phyloP scores from a whole-genome alignment of 2,113 vertebrate species.

The Struthio camelus region DNA sequence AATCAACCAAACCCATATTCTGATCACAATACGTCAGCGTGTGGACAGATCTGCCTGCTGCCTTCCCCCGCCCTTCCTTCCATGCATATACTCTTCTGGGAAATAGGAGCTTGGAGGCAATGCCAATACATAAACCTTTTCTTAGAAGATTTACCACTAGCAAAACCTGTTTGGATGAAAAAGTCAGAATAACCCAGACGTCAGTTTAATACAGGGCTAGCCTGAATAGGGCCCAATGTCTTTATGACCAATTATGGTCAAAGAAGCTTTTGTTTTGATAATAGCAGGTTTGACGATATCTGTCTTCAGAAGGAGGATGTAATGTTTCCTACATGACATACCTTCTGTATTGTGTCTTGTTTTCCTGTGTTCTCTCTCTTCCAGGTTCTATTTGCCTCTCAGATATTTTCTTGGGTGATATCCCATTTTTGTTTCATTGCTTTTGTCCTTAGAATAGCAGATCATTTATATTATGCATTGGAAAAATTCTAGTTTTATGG shows the following conservation, averaged over 20 bases:
- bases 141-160: not conserved
- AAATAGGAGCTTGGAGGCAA: not conserved
- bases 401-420: not conserved
- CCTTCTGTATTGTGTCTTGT: constrained; percentile 28
- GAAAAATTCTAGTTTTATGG: not conserved
- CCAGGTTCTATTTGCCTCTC: constrained; percentile 36
- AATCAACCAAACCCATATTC: not conserved
- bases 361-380: constrained; percentile 41
- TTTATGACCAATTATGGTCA: constrained; percentile 60
- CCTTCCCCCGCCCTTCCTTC: not conserved
- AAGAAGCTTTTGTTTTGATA: constrained; percentile 62
- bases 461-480: not conserved
- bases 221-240: not conserved
- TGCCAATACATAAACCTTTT: not conserved
- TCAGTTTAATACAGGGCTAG: not conserved
- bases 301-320: constrained; percentile 43
- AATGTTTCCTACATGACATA: constrained; percentile 37
- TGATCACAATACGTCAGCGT: not conserved
- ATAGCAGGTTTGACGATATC: not conserved
- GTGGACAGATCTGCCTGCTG: not conserved
- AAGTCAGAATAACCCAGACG: not conserved
- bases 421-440: constrained; percentile 9
- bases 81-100: not conserved
- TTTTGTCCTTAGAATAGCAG: constrained; percentile 24
- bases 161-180: not conserved